Evolutionary conservation across 2,113 vertebrate genomes (phyloP), one percentile per base, ranked within the genome.

Genomic region (Tachysurus fulvidraco): DNA sequence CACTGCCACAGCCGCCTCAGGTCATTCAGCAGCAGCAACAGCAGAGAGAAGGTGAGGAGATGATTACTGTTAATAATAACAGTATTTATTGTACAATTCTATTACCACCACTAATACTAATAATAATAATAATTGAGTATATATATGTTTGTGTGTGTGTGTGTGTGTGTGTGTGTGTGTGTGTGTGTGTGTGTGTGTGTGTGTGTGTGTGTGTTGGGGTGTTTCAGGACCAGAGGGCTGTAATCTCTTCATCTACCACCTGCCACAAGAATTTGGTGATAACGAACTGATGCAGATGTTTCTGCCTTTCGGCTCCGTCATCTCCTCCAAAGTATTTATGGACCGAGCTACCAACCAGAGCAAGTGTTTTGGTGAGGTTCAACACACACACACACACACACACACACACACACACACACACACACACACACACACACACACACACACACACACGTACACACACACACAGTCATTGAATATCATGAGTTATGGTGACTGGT

Each of bases 221-320:
- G n/a, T 65, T 81, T 28, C 93, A 98, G 97, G 98, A 94, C 97
- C 98, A 46, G 98, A 99, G 60, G 98, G 97, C 87, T 99, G 97
- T 93, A 99, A 99, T 94, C 98, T 99, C 94, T 99, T 99, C 94
- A 99, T 99, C 94, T 99, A 99, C 96, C 98, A 99, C 95, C 95
- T 99, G 95, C 98, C 98, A 89, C 98, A 99, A 94, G 98, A 99
- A 94, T 99, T 99, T 93, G 97, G 97, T 0, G 98, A 99, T 95
- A 96, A 96, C 0, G 98, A 99, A 94, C 96, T 99, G 94, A 95
- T 98, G 41, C 98, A 99, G 96, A 99, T 99, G 98, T 99, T 99
- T 93, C 95, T 98, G 84, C 97, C 98, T 85, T 99, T 99, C 86
- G 98, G 98, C 85, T 98, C 98, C 9, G 97, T 99, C 95, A 99